Base-by-base conservation (phyloP, 1,140 invertebrate genomes). In the Apis florea region DNA sequence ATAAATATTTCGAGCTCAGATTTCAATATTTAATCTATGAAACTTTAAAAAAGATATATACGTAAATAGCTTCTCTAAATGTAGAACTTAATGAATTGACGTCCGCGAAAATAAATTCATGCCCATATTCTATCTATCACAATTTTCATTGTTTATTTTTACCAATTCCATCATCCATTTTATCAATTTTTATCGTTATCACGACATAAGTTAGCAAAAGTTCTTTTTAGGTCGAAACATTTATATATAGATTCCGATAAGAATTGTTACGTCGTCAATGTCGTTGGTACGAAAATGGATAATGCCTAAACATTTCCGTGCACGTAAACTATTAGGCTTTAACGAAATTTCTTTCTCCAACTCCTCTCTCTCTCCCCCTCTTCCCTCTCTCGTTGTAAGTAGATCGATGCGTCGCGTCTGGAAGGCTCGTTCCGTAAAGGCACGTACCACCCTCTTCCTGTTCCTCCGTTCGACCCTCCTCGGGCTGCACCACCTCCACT, bases 391-490 rank as follows among this genome's bases (percentile, higher is more conserved):
- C 5, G 0, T 40, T 6, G 31, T 40, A 6, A 5, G 82, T 85
- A 92, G 84, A 91, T 92, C 90, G 90, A 92, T 92, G 86, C 74
- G 90, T 90, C 90, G 84, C 85, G 90, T 88, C 85, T 89, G 49
- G 64, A 31, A 82, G 73, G 78, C 78, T 89, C 79, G 71, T 69
- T 89, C 75, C 89, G 89, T 83, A 84, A 88, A 84, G 86, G 87
- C 84, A 90, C 83, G 87, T 90, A 90, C 90, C 88, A 89, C 87
- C 89, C 86, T 89, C 82, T 90, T 90, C 86, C 87, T 85, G 85
- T 90, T 87, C 77, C 83, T 82, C 56, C 69, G 66, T 68, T 78
- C 49, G 51, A 61, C 79, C 63, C 56, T 31, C 53, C 47, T 53
- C 59, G 54, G 40, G 26, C 61, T 75, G 51, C 79, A 1, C 71